Evolutionary conservation across 2,797 vertebrate genomes (phyloP), one percentile per base, ranked within the genome.

Genomic region (Gymnoscopelus microlampas): DNA sequence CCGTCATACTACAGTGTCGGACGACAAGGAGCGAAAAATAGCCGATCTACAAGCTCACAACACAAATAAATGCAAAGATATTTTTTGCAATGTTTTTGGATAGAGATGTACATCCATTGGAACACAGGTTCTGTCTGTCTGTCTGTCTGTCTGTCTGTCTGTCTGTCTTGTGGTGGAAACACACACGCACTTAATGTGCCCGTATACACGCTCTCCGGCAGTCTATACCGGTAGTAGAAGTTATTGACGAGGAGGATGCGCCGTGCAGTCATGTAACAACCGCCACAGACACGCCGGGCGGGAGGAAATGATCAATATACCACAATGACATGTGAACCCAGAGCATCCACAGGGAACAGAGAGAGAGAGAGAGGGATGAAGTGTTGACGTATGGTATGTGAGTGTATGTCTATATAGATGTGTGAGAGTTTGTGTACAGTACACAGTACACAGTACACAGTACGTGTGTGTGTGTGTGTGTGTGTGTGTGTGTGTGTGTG

Each of bases 251-350:
- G n/a, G 67, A 65, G 69, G 72, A 19, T 39, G 39, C 71, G 57
- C 54, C 24, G 83, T 90, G 68, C 77, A 87, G 87, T 89, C 90
- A 88, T 92, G 89, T 89, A 91, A n/a, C n/a, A 26, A 90, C 71
- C 14, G 80, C 81, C 79, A 82, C 81, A 88, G 87, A 87, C 76
- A 85, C 85, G 79, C 80, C n/a, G n/a, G 73, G 78, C 66, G 75
- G 78, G 90, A 93, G 92, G 92, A 94, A 93, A 80, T 71, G 88
- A 90, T 94, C 92, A 65, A n/a, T n/a, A 93, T 91, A 85, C 66
- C 2, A 78, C 82, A 84, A 85, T 87, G 78, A 90, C 76, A 89
- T 72, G 86, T 59, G 82, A 86, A 81, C 74, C 76, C 77, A 47
- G 32, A 62, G 62, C 54, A 29, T 63, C n/a, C 26, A 24, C 32